These are phyloP conservation scores for Aplidium turbinatum DNA, from an alignment of 23 tunicate genomes.

Conservation along the genomic window DNA sequence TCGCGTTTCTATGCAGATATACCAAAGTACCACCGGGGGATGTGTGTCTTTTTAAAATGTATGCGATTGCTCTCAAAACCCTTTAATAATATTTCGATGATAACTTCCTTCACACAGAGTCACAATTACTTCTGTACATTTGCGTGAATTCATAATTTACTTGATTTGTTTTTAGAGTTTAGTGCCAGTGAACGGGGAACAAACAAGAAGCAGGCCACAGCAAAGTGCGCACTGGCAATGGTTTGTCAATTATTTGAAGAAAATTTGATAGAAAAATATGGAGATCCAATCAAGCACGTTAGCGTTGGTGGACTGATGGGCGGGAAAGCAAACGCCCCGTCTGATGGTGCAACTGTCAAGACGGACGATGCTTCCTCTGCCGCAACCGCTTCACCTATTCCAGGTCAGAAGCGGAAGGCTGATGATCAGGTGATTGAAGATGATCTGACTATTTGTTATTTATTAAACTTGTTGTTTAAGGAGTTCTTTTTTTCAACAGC, in stretches of 20 bases:
- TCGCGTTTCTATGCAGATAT: no score
- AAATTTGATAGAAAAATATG: conserved; percentile 74
- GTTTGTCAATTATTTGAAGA: conserved; percentile 69
- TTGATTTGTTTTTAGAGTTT: conserved; percentile 52
- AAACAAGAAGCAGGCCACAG: conserved; percentile 96
- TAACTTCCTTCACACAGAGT: no score
- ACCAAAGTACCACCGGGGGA: no score
- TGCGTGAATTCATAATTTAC: no score
- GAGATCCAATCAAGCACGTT: conserved; percentile 84
- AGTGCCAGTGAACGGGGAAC: conserved; percentile 71
- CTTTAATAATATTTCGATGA: no score
- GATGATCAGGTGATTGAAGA: conserved; percentile 51
- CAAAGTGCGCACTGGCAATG: conserved; percentile 86
- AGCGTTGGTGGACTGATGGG: conserved; percentile 33
- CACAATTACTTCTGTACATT: no score
- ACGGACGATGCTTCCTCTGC: conserved; percentile 2
- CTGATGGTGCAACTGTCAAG: neutral
- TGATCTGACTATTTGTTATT: conserved; percentile 47
- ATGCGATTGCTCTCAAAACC: no score
- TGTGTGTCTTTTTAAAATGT: no score
- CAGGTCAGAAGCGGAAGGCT: conserved; percentile 74
- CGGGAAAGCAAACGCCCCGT: conserved; percentile 1
- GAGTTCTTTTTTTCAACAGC: no score
- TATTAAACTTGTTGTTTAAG: no score
- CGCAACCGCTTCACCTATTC: neutral